Base-by-base conservation (phyloP, 2,797 vertebrate genomes). In the Antrozous pallidus region DNA sequence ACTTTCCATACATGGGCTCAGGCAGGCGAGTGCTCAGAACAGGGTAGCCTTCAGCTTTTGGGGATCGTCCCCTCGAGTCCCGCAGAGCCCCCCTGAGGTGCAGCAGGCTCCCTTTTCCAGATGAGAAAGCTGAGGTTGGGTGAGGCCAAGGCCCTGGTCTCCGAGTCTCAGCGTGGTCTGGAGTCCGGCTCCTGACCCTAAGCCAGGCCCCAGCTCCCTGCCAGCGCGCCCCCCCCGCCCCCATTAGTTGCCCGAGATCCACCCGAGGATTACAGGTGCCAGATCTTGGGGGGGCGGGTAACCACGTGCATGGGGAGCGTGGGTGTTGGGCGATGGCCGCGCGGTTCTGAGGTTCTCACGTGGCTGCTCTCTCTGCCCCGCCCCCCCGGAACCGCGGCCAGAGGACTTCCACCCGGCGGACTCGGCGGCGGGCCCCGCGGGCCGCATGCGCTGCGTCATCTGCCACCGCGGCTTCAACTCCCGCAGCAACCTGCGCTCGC, bases 401-500 rank as follows among this genome's bases (percentile, higher is more conserved):
- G 99, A 99, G 93, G 99, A 99, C 16, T 98, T 98, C 96, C 99
- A 99, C 8, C 75, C 98, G 0, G 98, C 98, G 12, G 99, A 99
- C n/a, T 97, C 98, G 0, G 98, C 98, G 80, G 98, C 98, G 28
- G 98, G 97, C 88, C 96, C 98, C 0, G 97, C 97, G 0, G 98
- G 99, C 0, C 99, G 99, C 51, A 99, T 99, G 99, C 99, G 99
- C 87, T 99, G 99, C 79, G 99, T 99, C 88, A 99, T 99, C 98
- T 99, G 99, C 98, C 99, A 99, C 98, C 99, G 99, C 0, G 99
- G 99, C 96, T 99, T 99, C 98, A 99, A 99, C 98, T 99, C 99
- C 1, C 99, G 99, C 98, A 99, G 99, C 98, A 99, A 99, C 98
- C 98, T 99, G 97, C 99, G 99, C 97, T 99, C 99, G 11, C 99